Evolutionary conservation across 2,888 invertebrate species (phyloP).

Genomic region (Eristalis intricaria): DNA sequence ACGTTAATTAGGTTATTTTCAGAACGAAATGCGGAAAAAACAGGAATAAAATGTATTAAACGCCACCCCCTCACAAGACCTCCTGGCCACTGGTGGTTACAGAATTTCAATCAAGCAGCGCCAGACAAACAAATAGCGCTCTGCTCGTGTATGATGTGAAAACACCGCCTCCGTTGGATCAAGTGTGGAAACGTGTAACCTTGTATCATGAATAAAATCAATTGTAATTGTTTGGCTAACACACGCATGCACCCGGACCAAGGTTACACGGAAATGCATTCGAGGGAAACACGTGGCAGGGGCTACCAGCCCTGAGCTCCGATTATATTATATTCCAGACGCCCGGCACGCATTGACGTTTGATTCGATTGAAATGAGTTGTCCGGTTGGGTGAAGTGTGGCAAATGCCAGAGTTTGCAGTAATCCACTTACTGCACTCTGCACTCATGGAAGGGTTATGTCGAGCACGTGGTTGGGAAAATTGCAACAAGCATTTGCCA

Average conservation of each 20-base stretch:
- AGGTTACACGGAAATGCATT: slow-evolving; percentile 19
- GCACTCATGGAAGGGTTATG: too few species aligned
- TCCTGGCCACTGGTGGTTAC: background rate
- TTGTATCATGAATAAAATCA: slow-evolving; percentile 18
- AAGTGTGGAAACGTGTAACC: background rate
- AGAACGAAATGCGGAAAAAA: background rate
- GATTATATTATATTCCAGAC: background rate
- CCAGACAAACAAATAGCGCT: background rate
- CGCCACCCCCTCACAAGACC: background rate
- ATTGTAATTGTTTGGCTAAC: slow-evolving; percentile 10
- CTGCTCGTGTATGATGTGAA: background rate
- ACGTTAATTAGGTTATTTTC: background rate
- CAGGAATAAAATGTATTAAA: background rate
- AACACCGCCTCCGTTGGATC: background rate
- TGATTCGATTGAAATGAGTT: too few species aligned
- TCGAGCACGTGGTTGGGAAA: too few species aligned
- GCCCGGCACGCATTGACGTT: background rate
- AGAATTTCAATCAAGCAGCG: background rate
- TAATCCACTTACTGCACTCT: too few species aligned
- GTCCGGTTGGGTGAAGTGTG: too few species aligned
- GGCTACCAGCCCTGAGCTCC: background rate
- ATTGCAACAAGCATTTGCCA: too few species aligned
- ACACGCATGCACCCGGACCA: background rate
- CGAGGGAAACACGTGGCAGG: background rate
- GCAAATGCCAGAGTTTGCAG: too few species aligned